Evolutionary conservation across 1,140 invertebrate species (phyloP).

Genomic region (Apis mellifera): Amel_HAv3.1 CM009932.2:4185501-4186000

Average conservation of each 20-base stretch:
- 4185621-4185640: too few relatives aligned
- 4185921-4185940: neutral
- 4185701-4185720: conserved; percentile 15
- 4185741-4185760: neutral
- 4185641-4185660: neutral
- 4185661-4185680: neutral
- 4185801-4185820: conserved; percentile 65
- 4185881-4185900: conserved; percentile 22
- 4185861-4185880: conserved; percentile 60
- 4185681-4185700: too few relatives aligned
- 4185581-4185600: conserved; percentile 12
- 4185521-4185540: conserved; percentile 72
- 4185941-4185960: conserved; percentile 31
- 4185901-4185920: conserved; percentile 32
- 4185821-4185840: conserved; percentile 68
- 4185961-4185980: neutral
- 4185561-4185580: conserved; percentile 31
- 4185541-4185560: conserved; percentile 66
- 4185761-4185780: neutral
- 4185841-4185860: conserved; percentile 74
- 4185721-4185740: conserved; percentile 8
- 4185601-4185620: neutral
- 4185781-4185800: conserved; percentile 73
- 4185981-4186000: conserved; percentile 28
- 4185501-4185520: conserved; percentile 43